phyloP scores from a whole-genome alignment of 2,888 invertebrate species.

The Habrosyne pyritoides region DNA sequence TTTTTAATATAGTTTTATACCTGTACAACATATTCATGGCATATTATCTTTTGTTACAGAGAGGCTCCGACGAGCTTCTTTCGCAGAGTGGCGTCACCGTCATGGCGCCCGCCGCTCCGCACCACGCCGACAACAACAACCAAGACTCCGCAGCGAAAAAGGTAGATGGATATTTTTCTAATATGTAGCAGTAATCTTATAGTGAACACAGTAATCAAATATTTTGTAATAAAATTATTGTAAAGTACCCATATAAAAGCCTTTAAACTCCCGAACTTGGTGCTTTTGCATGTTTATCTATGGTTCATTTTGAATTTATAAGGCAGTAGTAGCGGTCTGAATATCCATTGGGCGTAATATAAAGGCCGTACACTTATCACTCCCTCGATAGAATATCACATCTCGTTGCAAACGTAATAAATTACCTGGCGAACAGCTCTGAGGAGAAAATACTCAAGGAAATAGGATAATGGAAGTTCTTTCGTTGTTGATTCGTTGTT shows the following conservation, averaged over 20 bases:
- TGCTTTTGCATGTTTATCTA: not conserved
- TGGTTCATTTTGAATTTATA: not conserved
- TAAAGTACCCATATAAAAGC: not conserved
- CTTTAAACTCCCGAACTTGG: not conserved
- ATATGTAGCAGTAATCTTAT: too few relatives aligned
- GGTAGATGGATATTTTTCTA: conserved; percentile 81
- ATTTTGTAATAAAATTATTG: too few relatives aligned
- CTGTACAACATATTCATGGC: not conserved
- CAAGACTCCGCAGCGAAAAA: conserved; percentile 96
- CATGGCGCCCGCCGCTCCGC: conserved; percentile 95
- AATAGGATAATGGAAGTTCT: conserved; percentile 56
- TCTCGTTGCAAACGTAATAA: conserved; percentile 50
- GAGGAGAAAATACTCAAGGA: conserved; percentile 50
- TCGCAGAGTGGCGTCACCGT: conserved; percentile 97
- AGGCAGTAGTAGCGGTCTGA: not conserved
- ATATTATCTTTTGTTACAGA: conserved; percentile 84
- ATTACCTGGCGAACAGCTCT: conserved; percentile 45
- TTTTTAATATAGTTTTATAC: not conserved
- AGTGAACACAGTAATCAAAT: too few relatives aligned
- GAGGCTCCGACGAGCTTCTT: conserved; percentile 98
- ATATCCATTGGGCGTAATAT: conserved; percentile 5
- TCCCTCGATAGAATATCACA: conserved; percentile 41
- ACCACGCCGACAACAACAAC: conserved; percentile 96
- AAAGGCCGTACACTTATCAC: conserved; percentile 8
- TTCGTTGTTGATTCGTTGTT: conserved; percentile 33